Evolutionary conservation across 2,113 vertebrate species (phyloP).

Genomic region (Solea senegalensis): DNA sequence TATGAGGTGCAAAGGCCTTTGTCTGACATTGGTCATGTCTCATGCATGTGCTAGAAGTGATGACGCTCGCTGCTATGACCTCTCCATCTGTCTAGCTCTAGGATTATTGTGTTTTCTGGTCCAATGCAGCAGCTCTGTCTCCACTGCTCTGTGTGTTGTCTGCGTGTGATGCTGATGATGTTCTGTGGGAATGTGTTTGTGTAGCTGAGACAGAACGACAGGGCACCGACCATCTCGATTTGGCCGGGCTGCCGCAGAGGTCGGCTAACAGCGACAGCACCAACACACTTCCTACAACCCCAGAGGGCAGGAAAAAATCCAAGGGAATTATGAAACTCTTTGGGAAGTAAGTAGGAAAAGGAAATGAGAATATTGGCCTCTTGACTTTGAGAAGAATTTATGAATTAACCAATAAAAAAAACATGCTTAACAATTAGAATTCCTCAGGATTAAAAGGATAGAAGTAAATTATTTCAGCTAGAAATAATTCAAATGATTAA

Average conservation of each 20-base stretch:
- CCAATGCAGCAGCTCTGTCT: conserved; percentile 17
- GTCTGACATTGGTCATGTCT: conserved; percentile 2
- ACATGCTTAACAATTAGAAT: neutral
- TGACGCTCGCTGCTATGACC: conserved; percentile 13
- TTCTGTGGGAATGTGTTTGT: conserved; percentile 54
- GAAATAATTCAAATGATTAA: neutral
- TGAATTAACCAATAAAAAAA: neutral
- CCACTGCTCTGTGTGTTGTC: neutral
- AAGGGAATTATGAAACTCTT: conserved; percentile 95
- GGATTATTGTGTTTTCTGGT: conserved; percentile 32
- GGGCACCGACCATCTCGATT: conserved; percentile 89
- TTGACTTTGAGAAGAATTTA: too few species aligned
- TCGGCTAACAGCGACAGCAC: conserved; percentile 82
- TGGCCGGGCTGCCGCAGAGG: conserved; percentile 87
- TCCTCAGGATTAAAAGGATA: neutral
- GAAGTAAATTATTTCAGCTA: too few species aligned
- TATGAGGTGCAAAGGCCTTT: neutral
- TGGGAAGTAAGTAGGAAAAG: conserved; percentile 87
- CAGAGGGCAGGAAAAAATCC: conserved; percentile 92
- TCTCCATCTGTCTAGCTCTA: conserved; percentile 22
- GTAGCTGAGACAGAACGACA: conserved; percentile 92
- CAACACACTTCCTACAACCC: conserved; percentile 86
- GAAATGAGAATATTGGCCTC: too few species aligned
- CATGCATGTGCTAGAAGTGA: conserved; percentile 48
- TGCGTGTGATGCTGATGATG: conserved; percentile 1